phyloP scores from a whole-genome alignment of 2,888 invertebrate species.

The Polydrusus pterygomalis region DNA sequence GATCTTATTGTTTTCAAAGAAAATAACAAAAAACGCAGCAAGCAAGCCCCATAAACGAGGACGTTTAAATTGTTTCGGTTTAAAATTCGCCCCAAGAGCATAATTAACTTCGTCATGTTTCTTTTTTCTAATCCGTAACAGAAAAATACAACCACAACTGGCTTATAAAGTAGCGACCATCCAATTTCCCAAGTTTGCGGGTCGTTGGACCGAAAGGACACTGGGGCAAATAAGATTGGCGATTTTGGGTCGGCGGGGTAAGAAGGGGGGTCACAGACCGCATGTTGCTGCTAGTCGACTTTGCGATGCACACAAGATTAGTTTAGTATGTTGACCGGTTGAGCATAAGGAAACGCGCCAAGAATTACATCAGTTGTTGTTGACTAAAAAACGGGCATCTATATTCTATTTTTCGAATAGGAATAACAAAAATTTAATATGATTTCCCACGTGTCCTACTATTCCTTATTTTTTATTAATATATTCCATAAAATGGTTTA shows the following conservation, averaged over 20 bases:
- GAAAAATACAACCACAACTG: slow-evolving; percentile 67
- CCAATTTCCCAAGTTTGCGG: slow-evolving; percentile 69
- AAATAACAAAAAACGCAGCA: too few relatives aligned
- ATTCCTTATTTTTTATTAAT: too few relatives aligned
- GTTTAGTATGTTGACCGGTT: background rate
- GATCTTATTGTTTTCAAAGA: too few relatives aligned
- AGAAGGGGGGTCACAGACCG: slow-evolving; percentile 8
- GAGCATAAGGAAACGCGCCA: background rate
- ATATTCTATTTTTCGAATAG: too few relatives aligned
- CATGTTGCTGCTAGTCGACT: slow-evolving; percentile 6
- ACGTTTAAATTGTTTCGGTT: background rate
- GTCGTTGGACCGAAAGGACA: slow-evolving; percentile 68
- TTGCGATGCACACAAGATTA: slow-evolving; percentile 5
- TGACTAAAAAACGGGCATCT: too few relatives aligned
- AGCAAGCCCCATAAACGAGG: too few relatives aligned
- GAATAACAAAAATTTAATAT: too few relatives aligned
- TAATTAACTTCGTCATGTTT: slow-evolving; percentile 6
- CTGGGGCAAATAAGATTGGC: slow-evolving; percentile 60
- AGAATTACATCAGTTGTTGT: too few relatives aligned
- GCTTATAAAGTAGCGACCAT: slow-evolving; percentile 71
- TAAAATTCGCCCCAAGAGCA: background rate
- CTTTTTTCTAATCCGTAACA: slow-evolving; percentile 50
- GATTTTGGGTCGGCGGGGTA: slow-evolving; percentile 10
- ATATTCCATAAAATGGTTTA: too few relatives aligned
- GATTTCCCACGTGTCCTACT: too few relatives aligned